phyloP scores from a whole-genome alignment of 2,888 invertebrate genomes.

The Notodonta dromedarius region DNA sequence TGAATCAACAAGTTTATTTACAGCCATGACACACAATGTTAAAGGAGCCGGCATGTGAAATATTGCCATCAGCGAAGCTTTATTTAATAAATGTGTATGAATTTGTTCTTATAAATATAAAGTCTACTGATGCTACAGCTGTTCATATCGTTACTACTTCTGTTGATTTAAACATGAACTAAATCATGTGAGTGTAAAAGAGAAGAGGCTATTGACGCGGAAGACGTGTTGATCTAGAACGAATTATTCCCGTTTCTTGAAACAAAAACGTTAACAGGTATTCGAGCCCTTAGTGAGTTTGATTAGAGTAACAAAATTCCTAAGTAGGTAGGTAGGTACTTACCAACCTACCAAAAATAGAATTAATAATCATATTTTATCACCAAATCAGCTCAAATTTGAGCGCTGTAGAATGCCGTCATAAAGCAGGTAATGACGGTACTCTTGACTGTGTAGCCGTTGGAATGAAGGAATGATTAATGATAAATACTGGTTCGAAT shows the following conservation, averaged over 20 bases:
- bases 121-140: not conserved
- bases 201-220: not conserved
- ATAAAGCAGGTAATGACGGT: too few species aligned
- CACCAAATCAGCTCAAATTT: too few species aligned
- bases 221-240: not conserved
- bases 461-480: too few species aligned
- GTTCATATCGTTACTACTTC: not conserved
- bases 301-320: not conserved
- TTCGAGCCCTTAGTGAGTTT: not conserved
- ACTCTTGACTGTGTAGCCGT: too few species aligned
- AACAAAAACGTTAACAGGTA: not conserved
- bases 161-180: not conserved
- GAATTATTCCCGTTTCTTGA: not conserved
- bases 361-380: too few species aligned
- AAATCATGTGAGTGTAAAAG: not conserved
- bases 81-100: not conserved
- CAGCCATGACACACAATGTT: not conserved
- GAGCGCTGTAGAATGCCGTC: too few species aligned
- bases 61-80: not conserved
- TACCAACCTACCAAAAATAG: too few species aligned
- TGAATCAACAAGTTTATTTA: not conserved
- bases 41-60: not conserved
- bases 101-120: not conserved
- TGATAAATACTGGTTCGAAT: too few species aligned
- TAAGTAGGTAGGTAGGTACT: too few species aligned